Evolutionary conservation across 1,140 invertebrate species (phyloP).

Genomic region (Chionoecetes opilio): DNA sequence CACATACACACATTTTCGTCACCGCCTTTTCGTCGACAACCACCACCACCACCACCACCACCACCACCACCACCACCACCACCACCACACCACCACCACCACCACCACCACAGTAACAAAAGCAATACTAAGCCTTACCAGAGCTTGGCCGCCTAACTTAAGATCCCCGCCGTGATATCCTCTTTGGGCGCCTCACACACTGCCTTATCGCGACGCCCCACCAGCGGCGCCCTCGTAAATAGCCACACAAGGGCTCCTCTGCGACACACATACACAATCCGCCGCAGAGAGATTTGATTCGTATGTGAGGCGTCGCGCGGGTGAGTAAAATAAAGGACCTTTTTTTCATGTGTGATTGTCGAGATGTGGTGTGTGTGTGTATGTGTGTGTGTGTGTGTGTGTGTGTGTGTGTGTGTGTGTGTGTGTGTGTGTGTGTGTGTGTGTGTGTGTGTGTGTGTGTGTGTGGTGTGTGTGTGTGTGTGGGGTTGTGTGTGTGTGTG

Average conservation of each 20-base stretch:
- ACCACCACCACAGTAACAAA: not conserved
- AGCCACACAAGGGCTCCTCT: not conserved
- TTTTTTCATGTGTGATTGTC: not conserved
- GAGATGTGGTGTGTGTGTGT: not conserved
- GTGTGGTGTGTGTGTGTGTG: not conserved
- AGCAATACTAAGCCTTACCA: not conserved
- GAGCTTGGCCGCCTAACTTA: not conserved
- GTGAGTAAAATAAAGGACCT: not conserved
- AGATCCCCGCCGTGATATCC: not conserved
- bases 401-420: slow-evolving; percentile 23
- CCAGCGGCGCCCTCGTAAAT: not conserved
- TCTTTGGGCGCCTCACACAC: not conserved
- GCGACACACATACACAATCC: slow-evolving; percentile 13
- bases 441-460: not conserved
- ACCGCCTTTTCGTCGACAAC: not conserved
- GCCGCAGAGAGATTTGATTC: not conserved
- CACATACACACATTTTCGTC: not conserved
- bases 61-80: not conserved
- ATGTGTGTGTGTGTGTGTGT: slow-evolving; percentile 54
- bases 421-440: not conserved
- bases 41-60: not conserved
- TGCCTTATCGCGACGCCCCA: not conserved
- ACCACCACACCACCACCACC: too few relatives aligned
- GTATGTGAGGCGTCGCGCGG: not conserved
- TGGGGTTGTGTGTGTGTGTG: not conserved